These are phyloP conservation scores for Ectemnius cavifrons DNA, from an alignment of 2,888 invertebrate species.

Conservation along the genomic window DNA sequence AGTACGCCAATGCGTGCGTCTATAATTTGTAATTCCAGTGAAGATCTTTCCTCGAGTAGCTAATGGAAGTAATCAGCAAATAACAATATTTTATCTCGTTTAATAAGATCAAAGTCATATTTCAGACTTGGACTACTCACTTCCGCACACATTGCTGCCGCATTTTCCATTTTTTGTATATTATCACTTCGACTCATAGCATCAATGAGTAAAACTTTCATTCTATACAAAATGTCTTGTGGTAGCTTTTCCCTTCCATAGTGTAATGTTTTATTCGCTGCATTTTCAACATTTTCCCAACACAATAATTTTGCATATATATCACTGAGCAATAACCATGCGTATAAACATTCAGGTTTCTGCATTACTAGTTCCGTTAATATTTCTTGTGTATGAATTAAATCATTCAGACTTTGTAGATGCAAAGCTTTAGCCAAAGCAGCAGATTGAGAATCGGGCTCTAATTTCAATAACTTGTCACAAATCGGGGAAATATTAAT, in stretches of 20 bases:
- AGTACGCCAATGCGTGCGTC: slow-evolving; percentile 76
- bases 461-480: slow-evolving; percentile 80
- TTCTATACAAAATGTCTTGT: slow-evolving; percentile 60
- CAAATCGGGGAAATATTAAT: slow-evolving; percentile 78
- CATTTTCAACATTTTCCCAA: slow-evolving; percentile 78
- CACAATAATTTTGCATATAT: slow-evolving; percentile 79
- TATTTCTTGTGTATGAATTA: slow-evolving; percentile 80
- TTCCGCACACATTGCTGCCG: slow-evolving; percentile 71
- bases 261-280: slow-evolving; percentile 74
- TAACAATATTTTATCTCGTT: slow-evolving; percentile 9
- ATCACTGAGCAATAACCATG: slow-evolving; percentile 79
- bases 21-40: slow-evolving; percentile 59
- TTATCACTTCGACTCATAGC: slow-evolving; percentile 76
- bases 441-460: slow-evolving; percentile 82
- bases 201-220: slow-evolving; percentile 74
- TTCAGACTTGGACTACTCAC: slow-evolving; percentile 63
- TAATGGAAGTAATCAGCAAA: slow-evolving; percentile 23
- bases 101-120: slow-evolving; percentile 7
- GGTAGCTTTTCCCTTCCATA: slow-evolving; percentile 71
- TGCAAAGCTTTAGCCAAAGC: slow-evolving; percentile 82
- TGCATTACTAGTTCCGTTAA: slow-evolving; percentile 76
- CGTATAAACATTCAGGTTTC: slow-evolving; percentile 78
- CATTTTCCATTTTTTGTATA: slow-evolving; percentile 79
- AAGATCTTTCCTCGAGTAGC: slow-evolving; percentile 53
- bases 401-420: slow-evolving; percentile 79